Base-by-base conservation (phyloP, 2,888 invertebrate genomes). In the Hyles lineata region DNA sequence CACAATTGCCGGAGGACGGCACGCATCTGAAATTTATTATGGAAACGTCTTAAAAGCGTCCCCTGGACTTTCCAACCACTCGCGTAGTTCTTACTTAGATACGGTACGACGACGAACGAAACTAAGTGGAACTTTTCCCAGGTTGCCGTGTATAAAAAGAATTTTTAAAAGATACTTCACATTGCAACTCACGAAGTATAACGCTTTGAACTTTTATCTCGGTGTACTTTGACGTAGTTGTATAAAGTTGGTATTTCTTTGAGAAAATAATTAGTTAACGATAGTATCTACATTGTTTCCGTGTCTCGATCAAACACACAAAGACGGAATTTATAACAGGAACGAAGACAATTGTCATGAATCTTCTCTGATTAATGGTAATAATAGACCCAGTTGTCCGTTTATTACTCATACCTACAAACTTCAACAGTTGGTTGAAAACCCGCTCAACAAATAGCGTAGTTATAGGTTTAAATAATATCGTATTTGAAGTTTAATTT, bases 81-180 rank as follows among this genome's bases (percentile, higher is more conserved):
- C 86, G 86, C 87, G 85, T 88, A 90, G 88, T 90, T 90, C 87
- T 85, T 90, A 89, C 89, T 90, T 90, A 89, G 87, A 83, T 86
- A 90, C 89, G 88, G 86, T 88, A 86, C 88, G 86, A 83, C 85
- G 86, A 83, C 87, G 85, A 83, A 85, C 85, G 87, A 90, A 93
- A 92, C 92, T 90, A 90, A 91, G 91, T 89, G 89, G 89, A 93
- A 92, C 90, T 92, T 92, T 89, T 87, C 87, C 88, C 90, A 90
- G 89, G 91, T 91, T 86, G 89, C 82, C 86, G 86, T 84, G 86
- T 83, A 89, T 90, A 92, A 92, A 93, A 93, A 91, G 89, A 92
- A 91, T 91, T 90, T 88, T 91, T 88, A 90, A 91, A 90, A 88
- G 85, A 88, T 50, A 61, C 77, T 86, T 82, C 85, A 81, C 86